Percentiles rank a stretch among this genome's conserved stretches.
These are phyloP conservation scores for Drosophila nigricruria DNA, from an alignment of 2,888 invertebrate species.

Conservation along the genomic window DNA sequence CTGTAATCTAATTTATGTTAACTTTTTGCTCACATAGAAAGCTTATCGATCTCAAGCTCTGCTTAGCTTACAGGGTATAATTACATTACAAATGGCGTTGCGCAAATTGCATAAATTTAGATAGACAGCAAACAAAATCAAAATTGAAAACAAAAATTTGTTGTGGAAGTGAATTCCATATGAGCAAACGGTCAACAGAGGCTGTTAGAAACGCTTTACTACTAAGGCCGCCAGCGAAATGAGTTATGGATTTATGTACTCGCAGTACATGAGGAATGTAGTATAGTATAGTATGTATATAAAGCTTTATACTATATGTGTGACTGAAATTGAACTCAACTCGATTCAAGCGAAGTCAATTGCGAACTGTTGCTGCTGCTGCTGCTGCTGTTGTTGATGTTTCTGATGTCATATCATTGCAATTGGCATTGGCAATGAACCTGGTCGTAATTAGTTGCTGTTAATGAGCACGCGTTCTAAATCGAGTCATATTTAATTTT, in stretches of 20 bases:
- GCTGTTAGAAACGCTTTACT: conserved; percentile 6
- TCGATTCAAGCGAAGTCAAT: conserved; percentile 30
- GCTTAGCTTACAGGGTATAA: conserved; percentile 31
- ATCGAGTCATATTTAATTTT: conserved; percentile 41
- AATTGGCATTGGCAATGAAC: conserved; percentile 80
- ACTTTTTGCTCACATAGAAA: not conserved
- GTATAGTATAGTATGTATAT: conserved; percentile 7
- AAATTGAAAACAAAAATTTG: not conserved
- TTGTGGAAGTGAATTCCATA: conserved; percentile 50
- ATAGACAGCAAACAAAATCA: conserved; percentile 14
- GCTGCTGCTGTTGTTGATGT: conserved; percentile 16
- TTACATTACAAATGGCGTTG: conserved; percentile 54
- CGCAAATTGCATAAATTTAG: conserved; percentile 66
- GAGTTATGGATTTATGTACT: conserved; percentile 35
- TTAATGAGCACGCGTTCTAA: conserved; percentile 64
- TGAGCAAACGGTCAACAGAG: conserved; percentile 16
- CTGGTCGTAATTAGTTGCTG: conserved; percentile 66
- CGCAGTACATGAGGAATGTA: conserved; percentile 10
- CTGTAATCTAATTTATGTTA: not conserved
- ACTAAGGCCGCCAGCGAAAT: conserved; percentile 42
- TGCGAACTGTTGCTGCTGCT: conserved; percentile 8
- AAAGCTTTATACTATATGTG: conserved; percentile 3
- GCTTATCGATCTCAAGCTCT: no score
- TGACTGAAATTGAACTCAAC: conserved; percentile 22
- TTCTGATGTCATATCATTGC: conserved; percentile 71